Conservation (phyloP, 2,888 invertebrate species). For the Drosophila monieri region DNA sequence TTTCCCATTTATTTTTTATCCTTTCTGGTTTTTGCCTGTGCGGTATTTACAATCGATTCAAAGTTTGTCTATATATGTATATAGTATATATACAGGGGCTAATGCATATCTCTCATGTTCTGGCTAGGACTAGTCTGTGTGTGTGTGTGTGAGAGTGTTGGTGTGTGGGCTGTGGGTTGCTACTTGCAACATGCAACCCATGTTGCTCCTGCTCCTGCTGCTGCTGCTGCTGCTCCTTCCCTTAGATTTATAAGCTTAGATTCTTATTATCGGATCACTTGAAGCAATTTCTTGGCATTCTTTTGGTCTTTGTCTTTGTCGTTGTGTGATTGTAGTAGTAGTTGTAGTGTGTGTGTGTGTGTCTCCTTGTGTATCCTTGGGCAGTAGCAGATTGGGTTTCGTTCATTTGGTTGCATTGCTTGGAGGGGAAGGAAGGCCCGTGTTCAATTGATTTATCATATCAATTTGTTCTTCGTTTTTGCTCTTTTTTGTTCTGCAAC, state of each 20-base stretch:
- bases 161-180: constrained; percentile 7
- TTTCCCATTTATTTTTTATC: constrained; percentile 17
- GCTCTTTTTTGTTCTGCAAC: constrained; percentile 52
- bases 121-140: constrained; percentile 6
- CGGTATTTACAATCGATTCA: constrained; percentile 69
- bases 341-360: constrained; percentile 35
- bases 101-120: constrained; percentile 40
- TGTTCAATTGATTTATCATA: constrained; percentile 51
- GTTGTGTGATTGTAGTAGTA: constrained; percentile 8
- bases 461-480: constrained; percentile 38
- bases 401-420: constrained; percentile 3
- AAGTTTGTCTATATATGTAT: constrained; percentile 53
- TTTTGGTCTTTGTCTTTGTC: constrained; percentile 49
- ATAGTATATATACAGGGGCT: constrained; percentile 57
- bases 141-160: constrained; percentile 20
- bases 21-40: constrained; percentile 42
- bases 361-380: constrained; percentile 20
- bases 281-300: constrained; percentile 70
- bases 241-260: constrained; percentile 52
- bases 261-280: constrained; percentile 78
- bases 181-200: neutral
- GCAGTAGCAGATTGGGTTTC: constrained; percentile 47
- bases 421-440: constrained; percentile 42
- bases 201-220: neutral
- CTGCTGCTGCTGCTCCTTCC: constrained; percentile 14